phyloP scores from a whole-genome alignment of 2,113 vertebrate genomes.

The Apistogramma diplotaenia region DNA sequence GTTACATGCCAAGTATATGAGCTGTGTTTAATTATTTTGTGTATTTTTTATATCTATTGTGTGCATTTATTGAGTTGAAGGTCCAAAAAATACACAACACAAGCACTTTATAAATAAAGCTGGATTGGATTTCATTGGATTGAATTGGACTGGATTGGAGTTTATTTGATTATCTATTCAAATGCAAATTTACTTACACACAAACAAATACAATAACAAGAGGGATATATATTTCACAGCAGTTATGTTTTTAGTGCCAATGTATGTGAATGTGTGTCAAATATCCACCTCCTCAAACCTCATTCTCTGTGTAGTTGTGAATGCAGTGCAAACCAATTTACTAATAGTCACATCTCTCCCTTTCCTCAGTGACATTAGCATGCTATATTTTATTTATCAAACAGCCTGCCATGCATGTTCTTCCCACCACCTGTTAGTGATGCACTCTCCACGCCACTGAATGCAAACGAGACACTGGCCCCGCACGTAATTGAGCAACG shows the following conservation, averaged over 20 bases:
- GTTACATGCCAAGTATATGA: too few species aligned
- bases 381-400: constrained; percentile 79
- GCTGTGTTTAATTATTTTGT: too few species aligned
- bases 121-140: too few species aligned
- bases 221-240: not conserved
- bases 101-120: too few species aligned
- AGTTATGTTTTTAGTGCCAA: constrained; percentile 8
- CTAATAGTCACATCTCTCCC: constrained; percentile 52
- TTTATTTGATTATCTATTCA: constrained; percentile 43
- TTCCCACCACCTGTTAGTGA: constrained; percentile 74
- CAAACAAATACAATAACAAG: constrained; percentile 8
- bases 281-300: constrained; percentile 15
- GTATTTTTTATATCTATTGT: too few species aligned
- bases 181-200: constrained; percentile 44
- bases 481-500: constrained; percentile 71
- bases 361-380: constrained; percentile 65
- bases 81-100: too few species aligned
- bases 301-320: constrained; percentile 20
- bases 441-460: constrained; percentile 66
- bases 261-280: not conserved
- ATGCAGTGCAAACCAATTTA: constrained; percentile 43
- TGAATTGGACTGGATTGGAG: too few species aligned
- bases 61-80: too few species aligned
- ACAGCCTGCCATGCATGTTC: constrained; percentile 51
- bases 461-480: constrained; percentile 73